Base-by-base conservation (phyloP, 2,113 vertebrate species). In the Planiliza haematocheilus region DNA sequence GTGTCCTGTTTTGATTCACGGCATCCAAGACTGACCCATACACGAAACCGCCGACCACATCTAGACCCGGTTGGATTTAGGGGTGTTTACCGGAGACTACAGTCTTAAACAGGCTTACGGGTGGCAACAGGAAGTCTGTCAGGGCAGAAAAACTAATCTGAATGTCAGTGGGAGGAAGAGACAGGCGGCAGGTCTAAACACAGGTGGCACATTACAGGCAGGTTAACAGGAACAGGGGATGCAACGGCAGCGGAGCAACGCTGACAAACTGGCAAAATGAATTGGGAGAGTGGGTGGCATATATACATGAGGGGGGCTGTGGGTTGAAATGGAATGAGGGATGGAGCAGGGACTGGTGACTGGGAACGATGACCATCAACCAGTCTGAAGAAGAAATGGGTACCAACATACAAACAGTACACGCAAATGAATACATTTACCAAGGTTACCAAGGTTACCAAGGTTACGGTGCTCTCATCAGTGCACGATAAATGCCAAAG, bases 131-230 rank as follows among this genome's bases (percentile, higher is more conserved):
- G 39, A 17, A 17, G 51, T 48, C 4, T 3, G 34, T 34, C 36
- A 4, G 51, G 39, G 43, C 51, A 41, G 16, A 2, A 16, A 7
- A 34, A 38, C 34, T 11, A 18, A 48, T 17, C 7, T 10, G 60
- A 18, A 30, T 34, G 52, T 43, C 6, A 48, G 16, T 12, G 18
- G 30, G 30, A 36, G 51, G 18, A 43, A 16, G 52, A 36, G 61
- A 37, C 13, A 10, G 38, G 21, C 45, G 43, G 45, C 4, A 4
- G 7, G 43, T n/a, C 12, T 74, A 37, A 74, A 43, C n/a, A 10
- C 36, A 36, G 71, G 16, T 17, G 71, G 10, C 71, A 65, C 8
- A 43, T 58, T n/a, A 51, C 52, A 42, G 71, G 21, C 71, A 21
- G 61, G 45, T 57, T 20, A 65, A 65, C 52, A 20, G 21, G 61